A percentile compares a stretch with the other conserved stretches of the same genome.
Evolutionary conservation across 2,113 vertebrate species (phyloP).

Genomic region (Sardina pilchardus): DNA sequence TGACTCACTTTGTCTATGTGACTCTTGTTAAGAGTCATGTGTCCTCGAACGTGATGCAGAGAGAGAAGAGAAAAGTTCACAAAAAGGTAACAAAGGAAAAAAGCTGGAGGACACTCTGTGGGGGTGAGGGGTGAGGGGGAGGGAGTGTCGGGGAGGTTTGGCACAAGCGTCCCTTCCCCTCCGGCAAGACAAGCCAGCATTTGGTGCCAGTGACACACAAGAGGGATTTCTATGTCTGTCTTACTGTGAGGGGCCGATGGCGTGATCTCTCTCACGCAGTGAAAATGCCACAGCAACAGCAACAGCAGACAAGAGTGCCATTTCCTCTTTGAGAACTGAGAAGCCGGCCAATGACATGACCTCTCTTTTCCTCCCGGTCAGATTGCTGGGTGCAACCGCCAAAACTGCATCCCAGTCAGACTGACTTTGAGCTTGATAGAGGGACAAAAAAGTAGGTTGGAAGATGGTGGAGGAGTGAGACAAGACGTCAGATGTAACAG

Average conservation of each 20-base stretch:
- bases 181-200: constrained; percentile 16
- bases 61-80: not conserved
- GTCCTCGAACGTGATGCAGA: not conserved
- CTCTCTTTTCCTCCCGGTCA: not conserved
- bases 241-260: not conserved
- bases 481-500: not conserved
- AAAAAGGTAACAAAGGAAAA: not conserved
- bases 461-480: not conserved
- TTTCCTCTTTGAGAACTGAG: not conserved
- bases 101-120: constrained; percentile 17
- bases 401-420: not conserved
- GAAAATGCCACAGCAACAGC: not conserved
- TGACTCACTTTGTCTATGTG: constrained; percentile 14
- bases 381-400: not conserved
- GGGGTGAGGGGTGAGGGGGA: no score
- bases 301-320: not conserved
- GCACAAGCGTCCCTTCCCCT: not conserved
- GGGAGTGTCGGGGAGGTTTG: no score
- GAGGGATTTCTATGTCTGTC: constrained; percentile 6
- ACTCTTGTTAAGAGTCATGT: constrained; percentile 6
- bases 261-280: not conserved
- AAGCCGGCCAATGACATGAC: not conserved
- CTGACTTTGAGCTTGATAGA: not conserved
- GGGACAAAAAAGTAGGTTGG: not conserved
- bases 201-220: constrained; percentile 3